Base-by-base conservation (phyloP, 2,113 vertebrate genomes). In the Hemicordylus capensis region DNA sequence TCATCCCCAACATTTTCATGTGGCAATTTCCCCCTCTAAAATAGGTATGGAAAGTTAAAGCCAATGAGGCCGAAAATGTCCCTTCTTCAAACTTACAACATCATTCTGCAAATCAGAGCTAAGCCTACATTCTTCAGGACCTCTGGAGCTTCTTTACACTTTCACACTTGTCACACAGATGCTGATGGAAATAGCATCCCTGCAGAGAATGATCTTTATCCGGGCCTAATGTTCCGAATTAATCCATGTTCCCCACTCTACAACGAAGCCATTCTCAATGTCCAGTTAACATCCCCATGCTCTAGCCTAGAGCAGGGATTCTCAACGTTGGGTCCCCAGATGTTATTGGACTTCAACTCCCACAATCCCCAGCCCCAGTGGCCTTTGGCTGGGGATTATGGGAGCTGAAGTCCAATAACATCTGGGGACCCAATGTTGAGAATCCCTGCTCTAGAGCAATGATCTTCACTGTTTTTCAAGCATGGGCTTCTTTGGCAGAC, bases 1-100 rank as follows among this genome's bases (percentile, higher is more conserved):
- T 85, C 61, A 88, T 90, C 54, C 19, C 86, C 88, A 82, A 86
- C 58, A 84, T 70, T 31, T 80, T 66, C 85, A 91, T 81, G 89
- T 46, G 14, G 85, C 46, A 31, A 44, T 0, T 3, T 31, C 31
- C 8, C 81, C 85, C 87, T 39, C 14, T 15, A 37, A 28, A 19
- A 63, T 39, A 61, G 24, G 34, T 51, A 37, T 39, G 24, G 24
- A 24, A 83, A 59, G 42, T 70, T 58, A 78, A 54, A 75, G 42
- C 48, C 39, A 15, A 59, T 2, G 4, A 72, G 59, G 12, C 66
- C 24, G 51, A 79, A 85, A 85, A 85, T 51, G 44, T 61, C 31
- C 56, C n/a, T 20, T 75, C 26, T 26, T 20, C 6, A 11, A 86
- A 42, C 81, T 48, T 37, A 44, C 77, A 4, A 4, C n/a, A 67